Evolutionary conservation across 2,113 vertebrate genomes (phyloP), one percentile per base, ranked within the genome.

Genomic region (Syrmaticus mikado): DNA sequence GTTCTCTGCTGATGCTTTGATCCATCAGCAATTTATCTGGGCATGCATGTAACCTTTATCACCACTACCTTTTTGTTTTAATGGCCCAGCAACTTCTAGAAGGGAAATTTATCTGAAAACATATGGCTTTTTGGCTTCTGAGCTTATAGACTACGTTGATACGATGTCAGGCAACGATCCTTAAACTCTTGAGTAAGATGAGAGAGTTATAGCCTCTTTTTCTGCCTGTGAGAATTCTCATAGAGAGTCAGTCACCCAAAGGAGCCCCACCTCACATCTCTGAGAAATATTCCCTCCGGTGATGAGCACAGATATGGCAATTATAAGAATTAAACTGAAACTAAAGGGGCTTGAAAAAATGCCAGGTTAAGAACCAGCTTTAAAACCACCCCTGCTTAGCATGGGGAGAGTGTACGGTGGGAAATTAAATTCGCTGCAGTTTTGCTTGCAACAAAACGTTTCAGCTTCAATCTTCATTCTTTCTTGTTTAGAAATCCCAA

Each of bases 171-270:
- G 71, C 53, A 88, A 34, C 24, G 28, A 64, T 48, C 43, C 77
- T 64, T 66, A 89, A 82, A 72, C n/a, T 68, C 52, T 48, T 28
- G 11, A 60, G 18, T 43, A 83, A 78, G 92, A 71, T 50, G 4
- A n/a, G 50, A 53, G 40, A 2, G 0, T 92, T 71, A 15, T 12
- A 57, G 65, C 36, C 50, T 76, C 36, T 55, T 80, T 91, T 89
- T 52, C 53, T 1, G 0, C 50, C 74, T 78, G 19, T 0, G 0
- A 20, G 20, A 48, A 87, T 30, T 38, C 2, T 0, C 28, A 60
- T 34, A 92, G 73, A 67, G 13, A 62, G 14, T 57, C 73, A 41
- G 27, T 72, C 4, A 1, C 38, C 40, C 62, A 45, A 65, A 79
- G 40, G 58, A 72, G 17, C 0, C 22, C 13, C 10, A 28, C 41